Evolutionary conservation across 2,113 vertebrate genomes (phyloP).

Genomic region (Prietella phreatophila): DNA sequence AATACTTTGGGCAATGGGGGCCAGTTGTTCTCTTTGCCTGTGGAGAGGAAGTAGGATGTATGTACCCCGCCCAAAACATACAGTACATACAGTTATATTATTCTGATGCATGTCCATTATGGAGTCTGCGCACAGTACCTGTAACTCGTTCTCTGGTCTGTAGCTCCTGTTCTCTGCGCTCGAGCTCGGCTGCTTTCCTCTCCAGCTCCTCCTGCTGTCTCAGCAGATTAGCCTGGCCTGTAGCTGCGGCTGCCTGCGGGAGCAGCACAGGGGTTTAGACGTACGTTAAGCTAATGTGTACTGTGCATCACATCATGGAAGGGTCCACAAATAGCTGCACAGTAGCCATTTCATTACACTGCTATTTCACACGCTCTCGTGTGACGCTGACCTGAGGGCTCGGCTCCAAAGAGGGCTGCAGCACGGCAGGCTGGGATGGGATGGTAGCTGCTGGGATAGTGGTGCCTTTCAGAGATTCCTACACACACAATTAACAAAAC

Average conservation of each 20-base stretch:
- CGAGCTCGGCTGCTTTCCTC: slow-evolving; percentile 90
- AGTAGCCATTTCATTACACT: background rate
- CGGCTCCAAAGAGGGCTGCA: slow-evolving; percentile 89
- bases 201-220: slow-evolving; percentile 95
- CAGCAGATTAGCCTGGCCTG: slow-evolving; percentile 85
- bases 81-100: background rate
- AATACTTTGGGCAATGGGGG: slow-evolving; percentile 84
- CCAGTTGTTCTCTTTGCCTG: slow-evolving; percentile 94
- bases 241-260: slow-evolving; percentile 78
- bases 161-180: slow-evolving; percentile 89
- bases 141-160: slow-evolving; percentile 67
- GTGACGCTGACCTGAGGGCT: slow-evolving; percentile 79
- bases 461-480: slow-evolving; percentile 71
- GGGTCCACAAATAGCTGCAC: background rate
- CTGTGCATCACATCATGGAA: background rate
- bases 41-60: slow-evolving; percentile 50
- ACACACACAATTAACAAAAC: slow-evolving; percentile 1
- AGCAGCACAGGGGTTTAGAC: background rate
- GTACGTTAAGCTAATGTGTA: background rate
- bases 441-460: slow-evolving; percentile 73
- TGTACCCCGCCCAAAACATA: background rate
- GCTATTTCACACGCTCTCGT: background rate
- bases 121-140: slow-evolving; percentile 54
- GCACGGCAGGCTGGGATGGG: slow-evolving; percentile 83
- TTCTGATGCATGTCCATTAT: background rate